Evolutionary conservation across 1,140 invertebrate genomes (phyloP), one percentile per base, ranked within the genome.

Genomic region (Eriocheir sinensis): DNA sequence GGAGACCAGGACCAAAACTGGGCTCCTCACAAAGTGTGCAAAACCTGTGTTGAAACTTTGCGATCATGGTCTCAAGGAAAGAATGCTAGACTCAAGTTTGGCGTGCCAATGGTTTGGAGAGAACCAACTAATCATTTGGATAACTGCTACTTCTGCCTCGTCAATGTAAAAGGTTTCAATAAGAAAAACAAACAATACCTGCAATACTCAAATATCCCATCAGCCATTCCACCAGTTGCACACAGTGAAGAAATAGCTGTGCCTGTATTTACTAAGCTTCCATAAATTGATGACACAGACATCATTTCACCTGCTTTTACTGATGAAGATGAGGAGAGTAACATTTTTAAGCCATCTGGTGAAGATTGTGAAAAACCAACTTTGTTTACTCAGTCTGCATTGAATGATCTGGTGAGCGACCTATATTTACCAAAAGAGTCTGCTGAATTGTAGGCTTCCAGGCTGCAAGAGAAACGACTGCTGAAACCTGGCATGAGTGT

Each of bases 81-180:
- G 53, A 72, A 72, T 85, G 83, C 83, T 85, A 85, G 32, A 30
- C 83, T 85, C 83, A 85, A 85, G 83, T 85, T 85, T 85, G 83
- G 83, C 32, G 83, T 85, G 83, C 83, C 83, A 85, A 41, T 85
- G 83, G 83, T 85, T 85, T 85, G 83, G 9, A 85, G 83, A 41
- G 83, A 85, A 85, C 83, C 38, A 27, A 85, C 83, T 30, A 85
- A 85, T 30, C 83, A 85, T 85, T 85, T 85, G 4, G 9, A 85
- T 9, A 85, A 32, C 83, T 85, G 12, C 83, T 85, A 85, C 83
- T 17, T 85, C 83, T 85, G 30, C 21, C 9, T 85, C 32, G 83
- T 85, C 83, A 85, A 85, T 85, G 83, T 85, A 27, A 85, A 85
- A 85, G 83, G 83, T 85, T 85, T 85, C 83, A 85, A 85, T 85